Base-by-base conservation (phyloP, 2,113 vertebrate species). In the Amblyopsis rosae region DNA sequence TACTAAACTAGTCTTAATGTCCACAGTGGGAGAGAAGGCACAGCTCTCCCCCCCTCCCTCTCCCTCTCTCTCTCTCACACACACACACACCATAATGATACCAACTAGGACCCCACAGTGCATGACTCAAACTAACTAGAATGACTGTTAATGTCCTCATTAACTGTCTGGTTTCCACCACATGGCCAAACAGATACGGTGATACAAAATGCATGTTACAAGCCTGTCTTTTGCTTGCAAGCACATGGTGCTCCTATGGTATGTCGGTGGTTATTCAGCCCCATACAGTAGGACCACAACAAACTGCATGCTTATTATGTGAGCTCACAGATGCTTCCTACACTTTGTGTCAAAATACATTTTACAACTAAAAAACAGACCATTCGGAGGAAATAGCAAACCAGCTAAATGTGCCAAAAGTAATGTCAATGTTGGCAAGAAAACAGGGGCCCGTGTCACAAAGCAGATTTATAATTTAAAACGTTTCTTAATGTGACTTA, bases 1-100 rank as follows among this genome's bases (percentile, higher is more conserved):
- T 82, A 65, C 81, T 82, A 69, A 85, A 88, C 76, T 74, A 72
- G 78, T 65, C 70, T 76, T 69, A 66, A 79, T 81, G 83, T 82
- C 85, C 80, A 78, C 78, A 59, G 76, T 63, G 72, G 74, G 76
- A 82, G 76, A 82, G 73, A 73, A 67, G 69, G 76, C 72, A 71
- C 70, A 72, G 75, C 78, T 70, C 62, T 77, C 53, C 11, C 74
- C 75, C 60, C 64, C 7, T 0, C 66, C 55, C 73, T 63, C 9
- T 47, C 59, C 12, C 55, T n/a, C 60, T 19, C 8, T 16, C 54
- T 10, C 54, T 16, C n/a, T 6, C 54, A 1, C 59, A 45, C 59
- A 45, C 59, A 46, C 59, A 60, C 35, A 13, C 33, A n/a, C 33
- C 59, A 65, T 82, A 61, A 76, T 59, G 12, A 79, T 80, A 80